These are phyloP conservation scores for Pelvicachromis taeniatus DNA, from an alignment of 2,113 vertebrate genomes.

Conservation along the genomic window DNA sequence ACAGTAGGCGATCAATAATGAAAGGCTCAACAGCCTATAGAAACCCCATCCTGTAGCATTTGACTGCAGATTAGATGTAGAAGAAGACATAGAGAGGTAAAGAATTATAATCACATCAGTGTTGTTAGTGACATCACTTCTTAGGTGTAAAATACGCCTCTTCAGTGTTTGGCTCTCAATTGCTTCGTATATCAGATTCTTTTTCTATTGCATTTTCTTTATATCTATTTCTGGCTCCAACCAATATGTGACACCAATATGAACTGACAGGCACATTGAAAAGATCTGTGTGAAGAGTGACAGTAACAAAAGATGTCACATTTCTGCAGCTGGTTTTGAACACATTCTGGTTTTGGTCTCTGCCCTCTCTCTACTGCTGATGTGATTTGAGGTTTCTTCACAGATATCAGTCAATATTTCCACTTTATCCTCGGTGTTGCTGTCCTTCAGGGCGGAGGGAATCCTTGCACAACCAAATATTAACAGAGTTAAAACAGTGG, in stretches of 20 bases:
- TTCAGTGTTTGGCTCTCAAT: background rate
- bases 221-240: constrained; percentile 38
- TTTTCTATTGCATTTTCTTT: constrained; percentile 1
- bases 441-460: background rate
- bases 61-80: background rate
- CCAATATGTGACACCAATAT: constrained; percentile 7
- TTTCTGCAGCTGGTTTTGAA: constrained; percentile 26
- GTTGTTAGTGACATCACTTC: background rate
- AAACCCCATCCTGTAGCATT: background rate
- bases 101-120: background rate
- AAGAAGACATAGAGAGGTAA: background rate
- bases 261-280: constrained; percentile 21
- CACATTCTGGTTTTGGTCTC: background rate
- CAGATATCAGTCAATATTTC: background rate
- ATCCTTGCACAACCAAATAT: background rate
- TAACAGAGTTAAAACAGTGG: background rate
- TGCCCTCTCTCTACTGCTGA: constrained; percentile 24
- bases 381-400: background rate
- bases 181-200: background rate
- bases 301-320: constrained; percentile 26
- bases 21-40: background rate
- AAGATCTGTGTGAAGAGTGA: constrained; percentile 1
- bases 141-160: background rate
- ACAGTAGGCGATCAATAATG: constrained; percentile 24
- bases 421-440: background rate